phyloP scores from a whole-genome alignment of 2,797 vertebrate genomes.

The Pitangus sulphuratus region DNA sequence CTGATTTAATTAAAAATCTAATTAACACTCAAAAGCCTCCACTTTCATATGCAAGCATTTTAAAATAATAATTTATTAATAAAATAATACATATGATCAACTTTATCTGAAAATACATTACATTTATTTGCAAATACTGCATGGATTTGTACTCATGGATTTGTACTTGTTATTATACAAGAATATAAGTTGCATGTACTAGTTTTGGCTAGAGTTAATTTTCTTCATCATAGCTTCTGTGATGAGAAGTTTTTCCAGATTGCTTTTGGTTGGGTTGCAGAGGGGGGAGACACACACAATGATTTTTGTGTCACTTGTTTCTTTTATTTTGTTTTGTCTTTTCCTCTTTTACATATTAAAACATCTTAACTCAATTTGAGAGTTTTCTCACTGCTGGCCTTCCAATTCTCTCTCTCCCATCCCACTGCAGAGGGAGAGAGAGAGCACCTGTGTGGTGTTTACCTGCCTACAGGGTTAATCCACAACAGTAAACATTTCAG shows the following conservation, averaged over 20 bases:
- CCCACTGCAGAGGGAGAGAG: background rate
- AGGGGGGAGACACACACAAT: no score
- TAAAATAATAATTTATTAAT: background rate
- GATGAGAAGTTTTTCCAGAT: background rate
- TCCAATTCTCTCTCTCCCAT: background rate
- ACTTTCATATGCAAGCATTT: background rate
- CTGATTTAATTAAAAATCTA: background rate
- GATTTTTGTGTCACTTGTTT: background rate
- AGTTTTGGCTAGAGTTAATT: background rate
- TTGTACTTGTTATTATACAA: background rate
- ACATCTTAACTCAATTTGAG: background rate
- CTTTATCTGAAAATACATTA: background rate
- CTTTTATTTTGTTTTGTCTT: background rate
- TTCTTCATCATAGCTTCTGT: background rate
- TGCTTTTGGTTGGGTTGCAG: background rate
- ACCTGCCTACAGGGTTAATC: background rate
- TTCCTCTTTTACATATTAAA: background rate
- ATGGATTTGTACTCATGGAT: background rate
- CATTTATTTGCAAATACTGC: background rate
- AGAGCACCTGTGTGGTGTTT: background rate
- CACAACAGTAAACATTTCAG: background rate
- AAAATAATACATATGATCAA: background rate
- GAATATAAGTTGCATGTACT: background rate
- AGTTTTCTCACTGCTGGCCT: background rate
- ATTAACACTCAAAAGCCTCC: background rate